Percentiles rank a stretch among this genome's conserved stretches.
Evolutionary conservation across 2,797 vertebrate genomes (phyloP).

Genomic region (Sylvia borin): DNA sequence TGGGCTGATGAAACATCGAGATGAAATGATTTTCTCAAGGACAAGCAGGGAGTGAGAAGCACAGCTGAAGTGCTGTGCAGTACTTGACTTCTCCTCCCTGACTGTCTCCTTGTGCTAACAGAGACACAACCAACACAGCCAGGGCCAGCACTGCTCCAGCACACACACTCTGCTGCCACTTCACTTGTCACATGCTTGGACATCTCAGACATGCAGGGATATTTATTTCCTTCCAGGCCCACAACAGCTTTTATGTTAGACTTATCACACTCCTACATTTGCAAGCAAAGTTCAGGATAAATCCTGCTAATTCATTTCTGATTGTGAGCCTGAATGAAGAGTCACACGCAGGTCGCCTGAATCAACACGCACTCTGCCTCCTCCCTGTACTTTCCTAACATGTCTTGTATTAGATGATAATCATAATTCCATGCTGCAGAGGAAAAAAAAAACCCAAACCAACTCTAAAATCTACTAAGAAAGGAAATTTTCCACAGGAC

Average conservation of each 20-base stretch:
- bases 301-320: neutral
- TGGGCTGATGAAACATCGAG: neutral
- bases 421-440: neutral
- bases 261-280: neutral
- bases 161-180: neutral
- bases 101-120: neutral
- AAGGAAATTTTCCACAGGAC: neutral
- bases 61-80: neutral
- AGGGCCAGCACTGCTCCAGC: neutral
- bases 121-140: neutral
- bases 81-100: neutral
- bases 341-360: neutral
- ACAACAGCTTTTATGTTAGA: neutral
- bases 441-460: fast-evolving
- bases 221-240: neutral
- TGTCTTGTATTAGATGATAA: neutral
- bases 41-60: neutral
- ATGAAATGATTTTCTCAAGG: neutral
- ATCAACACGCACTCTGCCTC: neutral
- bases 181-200: neutral
- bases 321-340: neutral
- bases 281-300: neutral
- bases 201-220: slow-evolving; percentile 4
- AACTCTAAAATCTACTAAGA: neutral
- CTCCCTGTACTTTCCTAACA: neutral